Evolutionary conservation across 2,113 vertebrate species (phyloP), one percentile per base, ranked within the genome.

Genomic region (Phalacrocorax pelagicus): DNA sequence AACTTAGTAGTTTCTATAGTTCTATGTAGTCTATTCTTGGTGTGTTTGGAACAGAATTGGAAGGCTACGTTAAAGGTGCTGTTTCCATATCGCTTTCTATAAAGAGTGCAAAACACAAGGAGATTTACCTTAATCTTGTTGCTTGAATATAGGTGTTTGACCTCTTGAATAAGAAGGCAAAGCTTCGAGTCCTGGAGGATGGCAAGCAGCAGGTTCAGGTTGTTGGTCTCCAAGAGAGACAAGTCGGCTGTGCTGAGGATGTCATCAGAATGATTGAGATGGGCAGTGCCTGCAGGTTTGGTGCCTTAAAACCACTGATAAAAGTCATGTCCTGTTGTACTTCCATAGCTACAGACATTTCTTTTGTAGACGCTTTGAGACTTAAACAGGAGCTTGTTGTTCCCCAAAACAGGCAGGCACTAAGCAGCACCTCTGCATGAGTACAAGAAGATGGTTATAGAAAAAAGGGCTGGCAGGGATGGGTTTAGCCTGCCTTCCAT

Each of bases 191-290:
- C n/a, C 94, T 99, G 81, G 99, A 99, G 91, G 99, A 99, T 20
- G 99, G 99, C 58, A 98, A 99, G 61, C 99, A 99, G 96, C 99
- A 99, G 96, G 98, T 99, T 54, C 99, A 99, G 97, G 98, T 99
- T 1, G 99, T 99, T 49, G 99, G 99, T 27, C 98, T 99, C 32
- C 98, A 98, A 96, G 99, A 99, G 91, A 97, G 96, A 70, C 94
- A 95, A 19, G 99, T 99, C 24, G 86, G 85, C 61, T 98, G 96
- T 32, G 98, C 99, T 30, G 99, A 99, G 1, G 99, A 99, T 10
- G 99, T 99, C 95, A 99, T 99, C 97, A 99, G 95, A 96, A 98
- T 99, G 98, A 99, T 99, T 34, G 98, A 99, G 40, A 91, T 94
- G 19, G 99, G 99, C 95, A 99, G 98, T 58, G 97, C 98, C 62